phyloP scores from a whole-genome alignment of 2,113 vertebrate species.

The Misgurnus mizolepis region DNA sequence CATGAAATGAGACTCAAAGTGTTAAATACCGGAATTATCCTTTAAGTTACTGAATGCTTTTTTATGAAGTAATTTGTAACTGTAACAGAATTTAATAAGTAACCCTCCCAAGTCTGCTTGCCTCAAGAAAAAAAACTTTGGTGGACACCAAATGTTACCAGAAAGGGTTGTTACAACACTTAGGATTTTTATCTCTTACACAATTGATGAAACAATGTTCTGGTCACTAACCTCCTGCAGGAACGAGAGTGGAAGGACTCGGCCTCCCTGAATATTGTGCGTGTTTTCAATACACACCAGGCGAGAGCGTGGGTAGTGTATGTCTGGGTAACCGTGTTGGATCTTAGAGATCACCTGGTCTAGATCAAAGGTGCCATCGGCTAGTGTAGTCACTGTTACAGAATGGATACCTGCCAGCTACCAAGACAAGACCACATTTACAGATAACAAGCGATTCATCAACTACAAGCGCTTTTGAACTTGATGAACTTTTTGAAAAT shows the following conservation, averaged over 20 bases:
- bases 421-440: slow-evolving; percentile 1
- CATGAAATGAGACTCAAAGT: too few species aligned
- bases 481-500: neutral
- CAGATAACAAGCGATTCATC: neutral
- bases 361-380: slow-evolving; percentile 76
- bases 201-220: neutral
- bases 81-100: too few species aligned
- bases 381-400: slow-evolving; percentile 71
- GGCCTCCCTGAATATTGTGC: slow-evolving; percentile 78
- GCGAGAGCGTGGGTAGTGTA: slow-evolving; percentile 74
- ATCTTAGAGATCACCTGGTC: slow-evolving; percentile 76
- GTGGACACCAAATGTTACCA: too few species aligned
- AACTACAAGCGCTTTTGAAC: too few species aligned
- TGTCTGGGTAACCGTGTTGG: slow-evolving; percentile 70
- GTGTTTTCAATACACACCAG: slow-evolving; percentile 87
- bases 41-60: too few species aligned
- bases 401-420: slow-evolving; percentile 82
- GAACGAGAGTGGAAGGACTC: slow-evolving; percentile 76
- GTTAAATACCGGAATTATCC: too few species aligned
- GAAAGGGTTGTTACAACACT: too few species aligned
- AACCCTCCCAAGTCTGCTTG: too few species aligned
- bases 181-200: neutral
- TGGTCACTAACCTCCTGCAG: slow-evolving; percentile 73
- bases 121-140: too few species aligned
- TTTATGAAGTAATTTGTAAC: too few species aligned